Base-by-base conservation (phyloP, 1,140 invertebrate species). In the Drosophila funebris region DNA sequence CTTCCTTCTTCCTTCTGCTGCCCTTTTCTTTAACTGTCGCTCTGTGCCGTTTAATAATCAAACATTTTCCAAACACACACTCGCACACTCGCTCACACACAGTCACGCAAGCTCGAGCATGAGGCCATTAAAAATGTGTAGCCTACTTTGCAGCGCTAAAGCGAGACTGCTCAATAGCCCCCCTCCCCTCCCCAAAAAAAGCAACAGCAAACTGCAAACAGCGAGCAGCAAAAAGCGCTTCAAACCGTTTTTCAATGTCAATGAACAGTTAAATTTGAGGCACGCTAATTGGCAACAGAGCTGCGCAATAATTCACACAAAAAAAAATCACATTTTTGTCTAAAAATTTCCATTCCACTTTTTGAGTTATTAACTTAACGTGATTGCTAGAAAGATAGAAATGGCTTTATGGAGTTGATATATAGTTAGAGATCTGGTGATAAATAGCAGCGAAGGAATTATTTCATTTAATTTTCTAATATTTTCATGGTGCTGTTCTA, bases 281-380 rank as follows among this genome's bases (percentile, higher is more conserved):
- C 66, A 71, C 63, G 62, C 69, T 72, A 75, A 75, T 75, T 75
- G 73, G 73, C 60, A 75, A 72, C 46, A 57, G 60, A n/a, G 61
- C 52, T 52, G 61, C 24, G 52, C 68, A 48, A 71, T 71, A 71
- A 57, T 50, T 71, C 33, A 50, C 39, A 56, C 0, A 5, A 7
- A 18, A 33, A 6, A 11, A 24, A 52, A 11, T 33, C 48, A 33
- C 48, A 8, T 6, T 3, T 7, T 14, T 39, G 8, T 7, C 20
- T 4, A 5, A 16, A 41, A 58, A 48, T 8, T 48, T 24, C 56
- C 44, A 52, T 48, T 27, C n/a, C 5, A 13, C 2, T 4, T 4
- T 36, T 36, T 36, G 33, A 36, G 33, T 36, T 36, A 36, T 36
- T 36, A 36, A 11, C 11, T 13, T 36, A 13, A 36, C 33, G 33